Conservation (phyloP, 2,797 vertebrate species). For the Pangasius mekongensis region DNA sequence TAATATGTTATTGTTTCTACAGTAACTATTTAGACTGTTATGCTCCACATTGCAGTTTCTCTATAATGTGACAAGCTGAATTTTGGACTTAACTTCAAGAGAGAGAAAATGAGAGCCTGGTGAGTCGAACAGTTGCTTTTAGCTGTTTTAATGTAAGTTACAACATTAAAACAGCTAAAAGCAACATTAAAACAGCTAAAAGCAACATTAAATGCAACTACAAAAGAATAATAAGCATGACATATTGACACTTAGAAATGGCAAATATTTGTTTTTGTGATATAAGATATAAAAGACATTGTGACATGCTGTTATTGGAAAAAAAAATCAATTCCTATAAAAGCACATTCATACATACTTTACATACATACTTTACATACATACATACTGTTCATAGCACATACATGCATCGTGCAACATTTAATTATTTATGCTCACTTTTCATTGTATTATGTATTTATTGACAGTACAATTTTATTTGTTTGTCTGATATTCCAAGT, state of each 20-base stretch:
- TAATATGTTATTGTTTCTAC: not conserved
- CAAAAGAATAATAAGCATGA: not conserved
- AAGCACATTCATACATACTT: not conserved
- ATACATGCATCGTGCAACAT: not conserved
- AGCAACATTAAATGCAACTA: not conserved
- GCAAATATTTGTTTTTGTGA: not conserved
- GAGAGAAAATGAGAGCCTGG: not conserved
- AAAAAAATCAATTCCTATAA: not conserved
- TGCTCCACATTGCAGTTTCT: not conserved
- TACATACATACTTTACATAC: not conserved
- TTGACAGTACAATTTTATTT: not conserved
- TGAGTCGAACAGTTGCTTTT: not conserved
- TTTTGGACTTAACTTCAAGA: not conserved
- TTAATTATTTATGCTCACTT: not conserved
- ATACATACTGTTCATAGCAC: not conserved
- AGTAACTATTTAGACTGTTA: not conserved
- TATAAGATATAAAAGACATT: too few relatives aligned
- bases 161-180: too few relatives aligned
- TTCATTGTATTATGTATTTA: not conserved
- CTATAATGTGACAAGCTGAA: not conserved
- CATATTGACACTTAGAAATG: not conserved
- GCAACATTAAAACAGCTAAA: too few relatives aligned
- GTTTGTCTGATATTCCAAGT: not conserved
- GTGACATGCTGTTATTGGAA: too few relatives aligned
- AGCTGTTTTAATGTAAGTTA: not conserved